Evolutionary conservation across 1,140 invertebrate genomes (phyloP), one percentile per base, ranked within the genome.

Genomic region (Antheraea mylitta): DNA sequence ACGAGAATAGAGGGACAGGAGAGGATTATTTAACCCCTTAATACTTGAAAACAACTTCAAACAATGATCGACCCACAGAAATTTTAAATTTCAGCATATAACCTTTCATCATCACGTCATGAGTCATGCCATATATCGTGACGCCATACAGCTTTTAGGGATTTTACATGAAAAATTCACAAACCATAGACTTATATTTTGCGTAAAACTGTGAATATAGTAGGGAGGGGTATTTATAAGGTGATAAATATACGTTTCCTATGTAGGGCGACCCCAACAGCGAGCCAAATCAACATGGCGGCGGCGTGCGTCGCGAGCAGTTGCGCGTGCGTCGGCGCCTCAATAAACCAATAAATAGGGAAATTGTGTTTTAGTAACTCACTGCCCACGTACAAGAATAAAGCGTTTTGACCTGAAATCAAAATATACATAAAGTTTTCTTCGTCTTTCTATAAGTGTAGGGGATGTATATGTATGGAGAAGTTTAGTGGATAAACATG

Each of bases 321-420:
- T 72, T 94, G 93, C 3, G 92, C 88, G 89, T 98, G 97, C 0
- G 94, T 95, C 85, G 94, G 95, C 92, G 94, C 72, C 77, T 80
- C 16, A 80, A 94, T 73, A 22, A 90, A 89, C 95, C 95, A 96
- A 74, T 95, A 94, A 78, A 96, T 96, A 0, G 95, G 97, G 90
- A 98, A 97, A 73, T 96, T 94, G 53, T 95, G 90, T 67, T 94
- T 95, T 37, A 96, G 94, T 0, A 98, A 81, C 68, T 93, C 93
- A 85, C 97, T 97, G 10, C 97, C 96, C 13, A 97, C 86, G 87
- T 97, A 98, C 64, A 98, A 92, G 65, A 97, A 87, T 8, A 98
- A 93, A 0, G 96, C 95, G 89, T 98, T 98, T 95, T 97, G 97
- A 63, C 97, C 89, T 89, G 78, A 9, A 66, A 72, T 30, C 42